Conservation (phyloP, 1,140 invertebrate species). For the Aphelenchoides besseyi region DNA sequence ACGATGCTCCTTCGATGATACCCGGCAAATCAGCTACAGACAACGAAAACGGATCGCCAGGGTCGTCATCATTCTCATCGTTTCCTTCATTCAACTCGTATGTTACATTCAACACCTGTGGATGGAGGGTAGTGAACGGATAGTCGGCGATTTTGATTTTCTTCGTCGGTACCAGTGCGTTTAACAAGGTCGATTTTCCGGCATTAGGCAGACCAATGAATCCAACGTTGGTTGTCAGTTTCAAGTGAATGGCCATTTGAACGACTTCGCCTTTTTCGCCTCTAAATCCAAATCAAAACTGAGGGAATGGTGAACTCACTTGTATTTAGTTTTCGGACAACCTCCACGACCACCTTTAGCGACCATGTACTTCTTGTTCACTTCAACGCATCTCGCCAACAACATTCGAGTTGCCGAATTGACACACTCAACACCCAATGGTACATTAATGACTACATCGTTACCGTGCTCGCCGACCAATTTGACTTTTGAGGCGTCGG, state of each 20-base stretch:
- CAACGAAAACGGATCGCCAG: slow-evolving; percentile 67
- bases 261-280: slow-evolving; percentile 46
- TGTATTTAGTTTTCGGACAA: slow-evolving; percentile 41
- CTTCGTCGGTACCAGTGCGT: slow-evolving; percentile 54
- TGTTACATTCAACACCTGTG: slow-evolving; percentile 49
- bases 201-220: slow-evolving; percentile 61
- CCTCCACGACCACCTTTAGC: slow-evolving; percentile 59
- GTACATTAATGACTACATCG: slow-evolving; percentile 51
- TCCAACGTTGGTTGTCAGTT: slow-evolving; percentile 56
- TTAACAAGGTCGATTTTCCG: slow-evolving; percentile 59
- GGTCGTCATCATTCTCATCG: slow-evolving; percentile 6
- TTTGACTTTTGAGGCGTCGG: slow-evolving; percentile 26
- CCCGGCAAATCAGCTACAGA: slow-evolving; percentile 87
- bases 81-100: slow-evolving; percentile 24
- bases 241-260: slow-evolving; percentile 46
- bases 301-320: slow-evolving; percentile 29
- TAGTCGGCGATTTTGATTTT: slow-evolving; percentile 56
- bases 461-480: slow-evolving; percentile 44
- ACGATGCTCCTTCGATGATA: slow-evolving; percentile 86
- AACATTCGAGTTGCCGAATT: slow-evolving; percentile 34
- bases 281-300: slow-evolving; percentile 36
- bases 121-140: slow-evolving; percentile 55
- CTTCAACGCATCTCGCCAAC: slow-evolving; percentile 45
- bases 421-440: slow-evolving; percentile 59
- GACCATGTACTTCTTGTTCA: slow-evolving; percentile 46